phyloP scores from a whole-genome alignment of 2,797 vertebrate species.

The Chaunax sp. region DNA sequence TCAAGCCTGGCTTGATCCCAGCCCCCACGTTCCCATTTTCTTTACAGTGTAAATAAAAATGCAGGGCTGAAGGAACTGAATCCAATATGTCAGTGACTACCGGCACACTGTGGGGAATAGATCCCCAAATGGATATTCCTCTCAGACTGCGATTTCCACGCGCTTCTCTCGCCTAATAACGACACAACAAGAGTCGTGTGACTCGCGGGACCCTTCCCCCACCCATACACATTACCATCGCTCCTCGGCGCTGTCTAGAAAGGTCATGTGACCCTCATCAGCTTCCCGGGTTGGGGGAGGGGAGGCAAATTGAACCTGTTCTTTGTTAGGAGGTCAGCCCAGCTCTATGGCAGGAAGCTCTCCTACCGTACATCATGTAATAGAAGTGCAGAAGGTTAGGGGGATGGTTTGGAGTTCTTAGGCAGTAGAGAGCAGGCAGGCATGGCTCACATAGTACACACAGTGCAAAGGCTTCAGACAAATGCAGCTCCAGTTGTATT shows the following conservation, averaged over 20 bases:
- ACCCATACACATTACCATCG: constrained; percentile 82
- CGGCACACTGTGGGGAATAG: constrained; percentile 58
- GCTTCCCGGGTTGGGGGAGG: constrained; percentile 84
- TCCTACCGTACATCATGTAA: constrained; percentile 82
- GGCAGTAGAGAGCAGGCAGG: constrained; percentile 8
- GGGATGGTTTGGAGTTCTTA: neutral
- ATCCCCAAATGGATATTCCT: constrained; percentile 65
- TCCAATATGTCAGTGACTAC: constrained; percentile 71
- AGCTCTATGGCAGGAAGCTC: constrained; percentile 81
- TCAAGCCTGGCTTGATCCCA: constrained; percentile 35
- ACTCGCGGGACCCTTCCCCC: constrained; percentile 79
- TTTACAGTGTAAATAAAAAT: constrained; percentile 70
- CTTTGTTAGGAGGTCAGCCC: constrained; percentile 92
- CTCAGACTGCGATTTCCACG: constrained; percentile 56
- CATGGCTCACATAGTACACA: neutral
- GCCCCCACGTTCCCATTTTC: constrained; percentile 48
- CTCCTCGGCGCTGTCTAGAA: constrained; percentile 86
- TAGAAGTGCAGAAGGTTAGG: constrained; percentile 72
- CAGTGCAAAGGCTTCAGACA: constrained; percentile 1
- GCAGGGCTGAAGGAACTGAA: constrained; percentile 55
- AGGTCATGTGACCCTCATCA: constrained; percentile 91
- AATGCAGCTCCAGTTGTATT: constrained; percentile 24
- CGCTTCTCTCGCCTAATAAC: constrained; percentile 71
- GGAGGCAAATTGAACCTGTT: constrained; percentile 88
- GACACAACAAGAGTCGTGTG: constrained; percentile 80